These are phyloP conservation scores for Drosophila simulans DNA, from an alignment of 1,140 invertebrate species.

Conservation along the genomic window DNA sequence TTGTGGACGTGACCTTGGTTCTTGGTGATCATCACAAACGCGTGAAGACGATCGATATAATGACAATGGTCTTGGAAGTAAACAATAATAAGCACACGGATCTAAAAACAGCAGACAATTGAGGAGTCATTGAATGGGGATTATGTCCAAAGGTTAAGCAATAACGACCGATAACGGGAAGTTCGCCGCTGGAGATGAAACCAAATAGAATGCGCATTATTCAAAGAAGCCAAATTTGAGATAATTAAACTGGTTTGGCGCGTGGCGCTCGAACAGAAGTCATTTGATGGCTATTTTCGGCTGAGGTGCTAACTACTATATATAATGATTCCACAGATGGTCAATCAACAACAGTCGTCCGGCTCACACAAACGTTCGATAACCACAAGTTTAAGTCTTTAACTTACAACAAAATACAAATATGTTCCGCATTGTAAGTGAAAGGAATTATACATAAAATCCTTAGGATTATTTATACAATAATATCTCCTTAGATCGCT, in stretches of 20 bases:
- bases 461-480: background rate
- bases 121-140: constrained; percentile 29
- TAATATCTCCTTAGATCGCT: constrained; percentile 8
- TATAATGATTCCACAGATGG: constrained; percentile 8
- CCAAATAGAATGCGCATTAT: constrained; percentile 31
- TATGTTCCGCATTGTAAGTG: constrained; percentile 51
- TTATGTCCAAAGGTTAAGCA: constrained; percentile 34
- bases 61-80: constrained; percentile 21
- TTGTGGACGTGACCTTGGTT: constrained; percentile 34
- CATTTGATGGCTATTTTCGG: constrained; percentile 6
- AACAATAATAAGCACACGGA: constrained; percentile 21
- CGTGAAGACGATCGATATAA: constrained; percentile 35
- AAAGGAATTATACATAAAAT: background rate
- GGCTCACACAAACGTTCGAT: constrained; percentile 4
- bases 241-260: constrained; percentile 45
- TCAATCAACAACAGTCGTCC: constrained; percentile 36
- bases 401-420: background rate
- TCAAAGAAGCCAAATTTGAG: constrained; percentile 1
- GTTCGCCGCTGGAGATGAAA: constrained; percentile 8
- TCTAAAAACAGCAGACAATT: constrained; percentile 16
- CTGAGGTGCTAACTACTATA: constrained; percentile 14
- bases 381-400: background rate
- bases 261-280: constrained; percentile 29
- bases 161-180: constrained; percentile 31
- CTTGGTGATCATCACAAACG: constrained; percentile 26